Evolutionary conservation across 2,888 invertebrate genomes (phyloP).

Genomic region (Ophion ellenae): DNA sequence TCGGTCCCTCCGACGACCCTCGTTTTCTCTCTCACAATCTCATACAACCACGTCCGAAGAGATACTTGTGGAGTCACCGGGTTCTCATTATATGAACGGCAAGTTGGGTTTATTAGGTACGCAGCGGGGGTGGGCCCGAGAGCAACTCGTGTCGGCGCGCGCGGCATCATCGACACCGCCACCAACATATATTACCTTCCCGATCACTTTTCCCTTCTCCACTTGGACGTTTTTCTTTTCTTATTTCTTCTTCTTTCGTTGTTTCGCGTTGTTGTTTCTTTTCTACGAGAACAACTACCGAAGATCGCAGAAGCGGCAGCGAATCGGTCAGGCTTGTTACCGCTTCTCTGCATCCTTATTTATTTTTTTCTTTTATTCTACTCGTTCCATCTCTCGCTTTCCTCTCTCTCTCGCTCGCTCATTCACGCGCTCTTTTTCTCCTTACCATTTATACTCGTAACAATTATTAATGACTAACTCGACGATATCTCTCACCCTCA

Average conservation of each 20-base stretch:
- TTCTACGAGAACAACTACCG: constrained; percentile 49
- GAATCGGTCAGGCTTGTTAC: constrained; percentile 83
- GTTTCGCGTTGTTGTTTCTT: constrained; percentile 8
- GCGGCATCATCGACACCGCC: constrained; percentile 79
- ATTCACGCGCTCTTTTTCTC: not conserved
- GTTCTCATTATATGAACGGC: constrained; percentile 82
- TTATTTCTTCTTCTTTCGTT: constrained; percentile 9
- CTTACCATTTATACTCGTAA: constrained; percentile 76
- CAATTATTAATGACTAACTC: constrained; percentile 80
- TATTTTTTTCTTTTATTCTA: constrained; percentile 54
- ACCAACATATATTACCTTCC: constrained; percentile 63
- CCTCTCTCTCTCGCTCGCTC: constrained; percentile 37
- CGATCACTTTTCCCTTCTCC: constrained; percentile 37
- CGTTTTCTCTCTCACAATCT: constrained; percentile 5
- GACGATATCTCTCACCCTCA: constrained; percentile 34
- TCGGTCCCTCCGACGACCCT: too few species aligned
- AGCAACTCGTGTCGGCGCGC: constrained; percentile 54
- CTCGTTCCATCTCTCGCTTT: constrained; percentile 29
- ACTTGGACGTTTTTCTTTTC: constrained; percentile 14
- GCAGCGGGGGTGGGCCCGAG: constrained; percentile 82
- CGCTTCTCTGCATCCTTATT: constrained; percentile 65
- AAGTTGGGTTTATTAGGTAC: constrained; percentile 83
- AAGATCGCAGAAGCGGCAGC: constrained; percentile 68
- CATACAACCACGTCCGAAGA: constrained; percentile 43
- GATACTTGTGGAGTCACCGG: constrained; percentile 82